A percentile compares a stretch with the other conserved stretches of the same genome.
phyloP scores from a whole-genome alignment of 2,888 invertebrate species.

The Coenonympha arcania region DNA sequence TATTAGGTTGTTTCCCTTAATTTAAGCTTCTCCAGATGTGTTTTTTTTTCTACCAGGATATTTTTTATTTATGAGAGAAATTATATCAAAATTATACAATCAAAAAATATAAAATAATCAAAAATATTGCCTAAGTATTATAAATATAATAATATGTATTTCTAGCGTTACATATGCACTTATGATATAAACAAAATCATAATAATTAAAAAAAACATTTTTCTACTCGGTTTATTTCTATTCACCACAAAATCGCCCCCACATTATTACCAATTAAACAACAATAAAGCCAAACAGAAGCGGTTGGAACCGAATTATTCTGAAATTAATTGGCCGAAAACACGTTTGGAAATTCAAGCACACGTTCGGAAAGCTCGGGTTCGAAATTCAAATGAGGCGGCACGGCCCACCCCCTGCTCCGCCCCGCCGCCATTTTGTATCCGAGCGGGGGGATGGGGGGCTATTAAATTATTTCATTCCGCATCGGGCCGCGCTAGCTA shows the following conservation, averaged over 20 bases:
- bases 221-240: not conserved
- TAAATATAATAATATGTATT: too few relatives aligned
- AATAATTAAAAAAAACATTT: not conserved
- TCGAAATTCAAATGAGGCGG: constrained; percentile 74
- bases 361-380: constrained; percentile 69
- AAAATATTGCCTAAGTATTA: too few relatives aligned
- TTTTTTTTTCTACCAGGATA: too few relatives aligned
- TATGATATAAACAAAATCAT: too few relatives aligned
- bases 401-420: constrained; percentile 66
- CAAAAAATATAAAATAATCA: too few relatives aligned
- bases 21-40: too few relatives aligned
- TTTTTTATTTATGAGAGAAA: too few relatives aligned
- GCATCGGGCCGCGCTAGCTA: constrained; percentile 67
- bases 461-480: constrained; percentile 74
- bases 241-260: constrained; percentile 27
- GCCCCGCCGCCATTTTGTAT: constrained; percentile 72
- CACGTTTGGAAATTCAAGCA: constrained; percentile 57
- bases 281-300: constrained; percentile 52
- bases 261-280: constrained; percentile 51
- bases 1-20: too few relatives aligned
- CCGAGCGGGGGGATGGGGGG: constrained; percentile 54
- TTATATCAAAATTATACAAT: too few relatives aligned
- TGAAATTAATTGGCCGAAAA: constrained; percentile 72
- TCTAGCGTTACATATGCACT: too few relatives aligned
- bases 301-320: constrained; percentile 61